Conservation (phyloP, 2,797 vertebrate species). For the Ataeniobius toweri region DNA sequence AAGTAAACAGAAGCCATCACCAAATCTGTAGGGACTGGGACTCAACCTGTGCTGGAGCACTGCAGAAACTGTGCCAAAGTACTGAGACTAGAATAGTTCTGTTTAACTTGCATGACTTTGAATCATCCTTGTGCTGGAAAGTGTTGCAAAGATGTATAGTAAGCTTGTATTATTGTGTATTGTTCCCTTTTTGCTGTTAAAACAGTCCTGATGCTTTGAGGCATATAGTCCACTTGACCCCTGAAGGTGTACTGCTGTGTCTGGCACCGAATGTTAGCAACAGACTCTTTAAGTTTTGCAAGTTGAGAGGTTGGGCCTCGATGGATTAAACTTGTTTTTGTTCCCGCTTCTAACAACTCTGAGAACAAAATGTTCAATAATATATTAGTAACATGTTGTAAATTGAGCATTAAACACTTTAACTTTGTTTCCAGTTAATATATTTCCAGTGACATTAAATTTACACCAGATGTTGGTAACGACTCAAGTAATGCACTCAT, state of each 20-base stretch:
- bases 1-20: conserved; percentile 55
- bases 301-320: not conserved
- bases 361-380: not conserved
- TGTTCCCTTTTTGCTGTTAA: not conserved
- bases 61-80: conserved; percentile 42
- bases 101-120: conserved; percentile 37
- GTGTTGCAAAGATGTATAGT: conserved; percentile 14
- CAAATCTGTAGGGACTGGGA: conserved; percentile 56
- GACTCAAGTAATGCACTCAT: too few relatives aligned
- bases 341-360: not conserved
- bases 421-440: too few relatives aligned
- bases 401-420: too few relatives aligned
- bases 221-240: not conserved
- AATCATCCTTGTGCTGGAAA: conserved; percentile 1
- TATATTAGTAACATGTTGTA: too few relatives aligned
- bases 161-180: not conserved
- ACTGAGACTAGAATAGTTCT: conserved; percentile 24
- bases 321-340: not conserved
- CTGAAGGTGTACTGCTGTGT: not conserved
- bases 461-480: too few relatives aligned
- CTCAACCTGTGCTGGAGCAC: conserved; percentile 52
- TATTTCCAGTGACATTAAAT: too few relatives aligned
- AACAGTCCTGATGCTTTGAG: not conserved
- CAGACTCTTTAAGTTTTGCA: not conserved
- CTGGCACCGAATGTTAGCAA: not conserved